A percentile compares a stretch with the other conserved stretches of the same genome.
phyloP scores from a whole-genome alignment of 2,113 vertebrate genomes.

The Sceloporus undulatus region DNA sequence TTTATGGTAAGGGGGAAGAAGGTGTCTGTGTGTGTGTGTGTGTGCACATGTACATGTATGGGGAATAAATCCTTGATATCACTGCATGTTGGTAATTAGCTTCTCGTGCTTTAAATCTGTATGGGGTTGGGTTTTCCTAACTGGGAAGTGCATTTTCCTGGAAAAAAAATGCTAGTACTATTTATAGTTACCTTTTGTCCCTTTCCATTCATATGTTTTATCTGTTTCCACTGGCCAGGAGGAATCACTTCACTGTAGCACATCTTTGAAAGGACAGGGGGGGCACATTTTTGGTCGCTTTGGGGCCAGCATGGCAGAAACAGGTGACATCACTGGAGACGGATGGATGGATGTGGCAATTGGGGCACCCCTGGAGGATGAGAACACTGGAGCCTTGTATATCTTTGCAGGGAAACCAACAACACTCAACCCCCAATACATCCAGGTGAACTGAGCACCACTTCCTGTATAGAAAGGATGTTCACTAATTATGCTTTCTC shows the following conservation, averaged over 20 bases:
- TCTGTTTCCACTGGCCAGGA: conserved; percentile 19
- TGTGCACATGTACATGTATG: too few species aligned
- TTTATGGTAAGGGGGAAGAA: conserved; percentile 12
- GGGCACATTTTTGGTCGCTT: conserved; percentile 79
- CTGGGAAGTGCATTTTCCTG: neutral
- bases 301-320: conserved; percentile 78
- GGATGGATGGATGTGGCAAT: conserved; percentile 81
- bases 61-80: neutral
- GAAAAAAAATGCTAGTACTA: too few species aligned
- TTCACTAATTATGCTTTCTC: neutral
- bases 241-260: conserved; percentile 38
- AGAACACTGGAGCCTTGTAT: conserved; percentile 82
- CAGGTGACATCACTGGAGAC: conserved; percentile 86
- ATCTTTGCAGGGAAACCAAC: conserved; percentile 77
- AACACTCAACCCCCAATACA: conserved; percentile 60
- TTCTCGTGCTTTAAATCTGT: neutral
- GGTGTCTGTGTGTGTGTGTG: neutral
- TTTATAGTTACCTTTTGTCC: neutral
- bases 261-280: conserved; percentile 47
- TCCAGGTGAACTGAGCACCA: conserved; percentile 75
- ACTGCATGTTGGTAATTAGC: neutral
- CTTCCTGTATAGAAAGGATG: neutral
- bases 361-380: conserved; percentile 85
- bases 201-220: neutral
- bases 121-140: neutral